Percentiles rank a stretch among this genome's conserved stretches.
phyloP scores from a whole-genome alignment of 2,888 invertebrate genomes.

The Synergus itoensis region DNA sequence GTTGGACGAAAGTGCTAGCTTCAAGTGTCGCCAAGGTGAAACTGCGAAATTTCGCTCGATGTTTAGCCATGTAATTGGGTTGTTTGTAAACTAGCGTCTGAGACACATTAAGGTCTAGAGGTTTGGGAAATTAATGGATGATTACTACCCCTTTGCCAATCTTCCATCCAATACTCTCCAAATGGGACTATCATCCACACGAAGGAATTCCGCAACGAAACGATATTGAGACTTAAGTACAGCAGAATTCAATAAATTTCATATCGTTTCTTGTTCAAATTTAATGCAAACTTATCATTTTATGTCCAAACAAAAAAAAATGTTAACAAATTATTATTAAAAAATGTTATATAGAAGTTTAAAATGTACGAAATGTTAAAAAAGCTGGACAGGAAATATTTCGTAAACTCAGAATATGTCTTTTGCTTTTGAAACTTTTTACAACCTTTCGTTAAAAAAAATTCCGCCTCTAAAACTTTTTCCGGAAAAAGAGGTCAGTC shows the following conservation, averaged over 20 bases:
- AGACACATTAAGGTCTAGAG: constrained; percentile 54
- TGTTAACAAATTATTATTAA: too few species aligned
- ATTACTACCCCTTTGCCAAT: constrained; percentile 43
- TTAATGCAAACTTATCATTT: too few species aligned
- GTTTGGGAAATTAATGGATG: constrained; percentile 58
- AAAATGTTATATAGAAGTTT: too few species aligned
- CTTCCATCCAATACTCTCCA: constrained; percentile 51
- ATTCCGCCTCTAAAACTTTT: background rate
- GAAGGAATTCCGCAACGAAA: too few species aligned
- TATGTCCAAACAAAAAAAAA: too few species aligned
- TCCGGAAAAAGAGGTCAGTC: background rate
- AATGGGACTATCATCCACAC: too few species aligned
- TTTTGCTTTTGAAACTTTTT: too few species aligned
- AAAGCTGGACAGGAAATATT: background rate
- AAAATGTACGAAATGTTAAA: background rate
- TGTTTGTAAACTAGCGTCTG: constrained; percentile 62
- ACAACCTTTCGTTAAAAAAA: background rate
- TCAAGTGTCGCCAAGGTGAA: constrained; percentile 14
- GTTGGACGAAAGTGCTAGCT: background rate
- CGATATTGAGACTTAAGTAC: too few species aligned
- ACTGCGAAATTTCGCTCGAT: constrained; percentile 57
- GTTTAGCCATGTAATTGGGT: constrained; percentile 67
- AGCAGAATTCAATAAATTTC: too few species aligned
- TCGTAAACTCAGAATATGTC: too few species aligned
- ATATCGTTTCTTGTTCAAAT: too few species aligned